Conservation (phyloP, 30 jellyfish, hydroid and myxozoan species). For the Pseudorhiza aurosa region DNA sequence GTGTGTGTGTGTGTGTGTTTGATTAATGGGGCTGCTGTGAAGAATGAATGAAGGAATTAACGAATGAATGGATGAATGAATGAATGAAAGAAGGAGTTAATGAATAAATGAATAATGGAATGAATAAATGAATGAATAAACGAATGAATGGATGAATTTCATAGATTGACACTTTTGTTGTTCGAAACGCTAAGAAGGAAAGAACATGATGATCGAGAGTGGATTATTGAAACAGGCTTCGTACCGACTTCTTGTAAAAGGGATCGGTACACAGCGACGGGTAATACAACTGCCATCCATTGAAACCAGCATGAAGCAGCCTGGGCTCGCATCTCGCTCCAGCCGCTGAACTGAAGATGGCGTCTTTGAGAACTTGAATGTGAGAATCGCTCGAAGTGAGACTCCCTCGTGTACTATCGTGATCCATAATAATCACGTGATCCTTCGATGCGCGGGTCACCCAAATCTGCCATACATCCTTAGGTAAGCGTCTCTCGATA, state of each 20-base stretch:
- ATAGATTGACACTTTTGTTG: too few relatives aligned
- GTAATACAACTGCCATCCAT: constrained; percentile 79
- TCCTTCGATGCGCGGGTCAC: constrained; percentile 59
- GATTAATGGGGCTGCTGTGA: too few relatives aligned
- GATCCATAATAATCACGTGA: constrained; percentile 67
- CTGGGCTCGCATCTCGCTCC: constrained; percentile 48
- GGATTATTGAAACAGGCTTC: too few relatives aligned
- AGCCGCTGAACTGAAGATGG: constrained; percentile 42
- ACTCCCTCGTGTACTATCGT: constrained; percentile 60
- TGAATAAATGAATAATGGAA: too few relatives aligned
- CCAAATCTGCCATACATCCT: constrained; percentile 87
- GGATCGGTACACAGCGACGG: constrained; percentile 96
- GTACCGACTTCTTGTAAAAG: constrained; percentile 65
- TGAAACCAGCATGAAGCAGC: constrained; percentile 79
- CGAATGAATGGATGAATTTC: too few relatives aligned
- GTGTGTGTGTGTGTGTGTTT: too few relatives aligned
- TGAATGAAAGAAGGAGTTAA: too few relatives aligned
- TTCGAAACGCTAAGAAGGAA: too few relatives aligned
- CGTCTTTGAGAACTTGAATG: constrained; percentile 71
- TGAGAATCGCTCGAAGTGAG: constrained; percentile 55
- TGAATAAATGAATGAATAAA: too few relatives aligned
- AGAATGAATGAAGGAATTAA: too few relatives aligned
- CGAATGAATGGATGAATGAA: too few relatives aligned
- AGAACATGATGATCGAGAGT: too few relatives aligned
- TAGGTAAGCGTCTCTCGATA: constrained; percentile 75